Evolutionary conservation across 2,113 vertebrate genomes (phyloP).

Genomic region (Orycteropus afer): DNA sequence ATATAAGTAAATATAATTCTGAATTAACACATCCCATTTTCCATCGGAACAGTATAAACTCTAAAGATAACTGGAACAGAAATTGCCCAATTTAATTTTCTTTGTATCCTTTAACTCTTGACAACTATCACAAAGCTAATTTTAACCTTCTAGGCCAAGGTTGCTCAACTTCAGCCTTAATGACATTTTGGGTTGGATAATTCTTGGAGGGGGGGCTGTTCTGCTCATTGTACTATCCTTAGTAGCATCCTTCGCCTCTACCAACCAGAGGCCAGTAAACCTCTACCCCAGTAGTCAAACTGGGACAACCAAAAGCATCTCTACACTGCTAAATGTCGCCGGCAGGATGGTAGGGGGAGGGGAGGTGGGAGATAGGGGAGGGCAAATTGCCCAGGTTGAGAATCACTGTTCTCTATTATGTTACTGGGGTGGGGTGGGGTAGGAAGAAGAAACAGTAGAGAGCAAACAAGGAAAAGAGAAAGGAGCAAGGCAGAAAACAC

Average conservation of each 20-base stretch:
- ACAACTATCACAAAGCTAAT: background rate
- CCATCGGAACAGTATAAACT: background rate
- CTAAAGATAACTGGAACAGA: background rate
- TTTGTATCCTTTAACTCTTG: background rate
- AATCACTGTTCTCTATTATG: background rate
- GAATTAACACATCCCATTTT: background rate
- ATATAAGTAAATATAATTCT: constrained; percentile 47
- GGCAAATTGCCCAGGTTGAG: background rate
- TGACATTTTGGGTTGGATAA: background rate
- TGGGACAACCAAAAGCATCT: background rate
- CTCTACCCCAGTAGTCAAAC: background rate
- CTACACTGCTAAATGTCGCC: background rate
- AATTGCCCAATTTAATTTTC: background rate
- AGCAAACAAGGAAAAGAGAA: background rate
- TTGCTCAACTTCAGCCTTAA: background rate
- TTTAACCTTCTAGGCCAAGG: background rate
- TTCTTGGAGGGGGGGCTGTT: background rate
- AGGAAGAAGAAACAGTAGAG: background rate
- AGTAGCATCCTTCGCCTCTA: background rate
- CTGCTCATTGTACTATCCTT: background rate
- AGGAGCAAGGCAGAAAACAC: constrained; percentile 39
- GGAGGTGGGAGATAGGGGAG: background rate
- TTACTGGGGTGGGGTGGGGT: background rate
- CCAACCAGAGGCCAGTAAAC: background rate
- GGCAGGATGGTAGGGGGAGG: background rate